These are phyloP conservation scores for Petromus typicus DNA, from an alignment of 2,113 vertebrate species.

Conservation along the genomic window DNA sequence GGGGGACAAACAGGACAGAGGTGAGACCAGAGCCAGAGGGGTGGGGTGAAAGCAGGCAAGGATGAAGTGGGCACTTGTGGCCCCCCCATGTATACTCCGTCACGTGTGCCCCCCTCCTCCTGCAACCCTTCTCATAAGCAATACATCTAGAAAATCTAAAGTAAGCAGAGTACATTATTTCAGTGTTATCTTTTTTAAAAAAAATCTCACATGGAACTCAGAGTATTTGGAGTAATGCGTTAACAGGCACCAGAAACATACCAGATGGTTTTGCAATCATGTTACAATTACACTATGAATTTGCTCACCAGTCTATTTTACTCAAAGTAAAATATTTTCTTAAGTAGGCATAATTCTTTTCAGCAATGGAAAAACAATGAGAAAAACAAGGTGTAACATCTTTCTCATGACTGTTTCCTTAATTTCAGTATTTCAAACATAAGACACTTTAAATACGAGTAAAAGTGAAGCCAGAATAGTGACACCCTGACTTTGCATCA, in stretches of 20 bases:
- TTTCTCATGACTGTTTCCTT: slow-evolving; percentile 59
- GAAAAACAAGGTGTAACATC: slow-evolving; percentile 61
- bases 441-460: slow-evolving; percentile 45
- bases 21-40: no score
- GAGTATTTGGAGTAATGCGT: slow-evolving; percentile 68
- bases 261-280: slow-evolving; percentile 75
- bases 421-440: slow-evolving; percentile 42
- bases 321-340: slow-evolving; percentile 52
- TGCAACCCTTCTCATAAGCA: no score
- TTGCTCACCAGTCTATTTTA: slow-evolving; percentile 67
- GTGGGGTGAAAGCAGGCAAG: no score
- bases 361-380: slow-evolving; percentile 62
- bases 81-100: no score
- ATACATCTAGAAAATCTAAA: slow-evolving; percentile 51
- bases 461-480: neutral
- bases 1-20: no score
- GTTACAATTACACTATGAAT: slow-evolving; percentile 69
- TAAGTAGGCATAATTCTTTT: slow-evolving; percentile 69
- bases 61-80: no score
- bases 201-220: slow-evolving; percentile 1
- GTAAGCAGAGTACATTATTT: neutral
- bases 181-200: no score
- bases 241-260: slow-evolving; percentile 67
- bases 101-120: no score
- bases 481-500: slow-evolving; percentile 6